phyloP scores from a whole-genome alignment of 2,113 vertebrate genomes.

The Acanthochromis polyacanthus region DNA sequence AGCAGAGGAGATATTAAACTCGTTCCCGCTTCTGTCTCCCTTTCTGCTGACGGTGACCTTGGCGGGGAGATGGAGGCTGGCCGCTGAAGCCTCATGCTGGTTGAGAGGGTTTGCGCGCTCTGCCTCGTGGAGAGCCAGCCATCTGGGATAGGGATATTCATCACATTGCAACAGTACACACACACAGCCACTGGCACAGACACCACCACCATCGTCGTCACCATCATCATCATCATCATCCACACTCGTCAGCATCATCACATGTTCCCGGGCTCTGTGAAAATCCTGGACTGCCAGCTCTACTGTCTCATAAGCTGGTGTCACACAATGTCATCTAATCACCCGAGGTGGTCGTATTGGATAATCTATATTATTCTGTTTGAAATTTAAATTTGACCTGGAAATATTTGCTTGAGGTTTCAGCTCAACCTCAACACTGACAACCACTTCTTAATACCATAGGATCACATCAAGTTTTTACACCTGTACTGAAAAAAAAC shows the following conservation, averaged over 20 bases:
- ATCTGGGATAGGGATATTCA: conserved; percentile 79
- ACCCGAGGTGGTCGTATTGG: conserved; percentile 45
- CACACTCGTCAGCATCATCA: conserved; percentile 51
- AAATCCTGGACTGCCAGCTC: conserved; percentile 39
- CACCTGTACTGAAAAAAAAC: too few species aligned
- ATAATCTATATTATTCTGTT: background rate
- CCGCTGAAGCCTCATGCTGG: conserved; percentile 58
- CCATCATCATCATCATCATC: conserved; percentile 55
- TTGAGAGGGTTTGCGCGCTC: conserved; percentile 53
- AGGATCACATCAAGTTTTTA: background rate
- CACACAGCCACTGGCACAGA: conserved; percentile 58
- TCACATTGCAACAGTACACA: conserved; percentile 62
- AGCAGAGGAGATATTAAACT: conserved; percentile 74
- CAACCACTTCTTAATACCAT: too few species aligned
- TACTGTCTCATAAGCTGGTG: conserved; percentile 45
- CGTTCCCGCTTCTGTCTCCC: conserved; percentile 42
- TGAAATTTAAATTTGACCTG: background rate
- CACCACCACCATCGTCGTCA: conserved; percentile 56
- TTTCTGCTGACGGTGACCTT: conserved; percentile 77
- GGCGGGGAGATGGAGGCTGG: conserved; percentile 58
- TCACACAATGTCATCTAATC: conserved; percentile 61
- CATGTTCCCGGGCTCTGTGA: conserved; percentile 66
- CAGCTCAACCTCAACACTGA: background rate
- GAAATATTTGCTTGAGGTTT: background rate
- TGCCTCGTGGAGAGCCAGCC: conserved; percentile 69